Base-by-base conservation (phyloP, 2,113 vertebrate genomes). In the Craseonycteris thonglongyai region DNA sequence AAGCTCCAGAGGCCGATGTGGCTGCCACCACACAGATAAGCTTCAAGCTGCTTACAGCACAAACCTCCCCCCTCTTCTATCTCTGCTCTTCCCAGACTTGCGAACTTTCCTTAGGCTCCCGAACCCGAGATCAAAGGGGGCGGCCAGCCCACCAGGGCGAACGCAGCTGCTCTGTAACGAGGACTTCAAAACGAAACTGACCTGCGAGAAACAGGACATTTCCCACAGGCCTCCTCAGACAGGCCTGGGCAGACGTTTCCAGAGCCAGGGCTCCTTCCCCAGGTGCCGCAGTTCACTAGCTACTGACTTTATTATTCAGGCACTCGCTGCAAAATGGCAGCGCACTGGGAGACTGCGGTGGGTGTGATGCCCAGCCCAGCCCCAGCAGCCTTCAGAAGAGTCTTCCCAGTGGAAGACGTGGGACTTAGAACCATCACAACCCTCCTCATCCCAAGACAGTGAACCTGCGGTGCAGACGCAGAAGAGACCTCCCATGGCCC, bases 121-220 rank as follows among this genome's bases (percentile, higher is more conserved):
- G 82, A 97, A 96, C 96, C 96, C 97, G 88, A 95, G 94, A 97
- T 96, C 97, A 98, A 98, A 96, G 95, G 96, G 96, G 16, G 96
- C 97, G 97, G 97, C 96, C 97, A 97, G 96, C 96, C 97, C 91
- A 96, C 87, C 18, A 76, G 96, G 95, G 89, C 96, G 93, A 95
- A 97, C 96, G 87, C 94, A 96, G 88, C 92, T 92, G 92, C 85
- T 89, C 96, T 97, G 96, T 93, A 97, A 96, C 88, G 96, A 94
- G 90, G 95, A 98, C 97, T 98, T 97, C 95, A 96, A 91, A 97
- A 97, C 96, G 92, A 98, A 98, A 96, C n/a, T 97, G 97, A 97
- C 97, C 95, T 98, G 88, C 96, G 96, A 97, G 97, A 97, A 98
- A 94, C 88, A 97, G 97, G 97, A 95, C 97, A 97, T 92, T 97